Conservation (phyloP, 2,113 vertebrate genomes). For the Solenodon paradoxus region DNA sequence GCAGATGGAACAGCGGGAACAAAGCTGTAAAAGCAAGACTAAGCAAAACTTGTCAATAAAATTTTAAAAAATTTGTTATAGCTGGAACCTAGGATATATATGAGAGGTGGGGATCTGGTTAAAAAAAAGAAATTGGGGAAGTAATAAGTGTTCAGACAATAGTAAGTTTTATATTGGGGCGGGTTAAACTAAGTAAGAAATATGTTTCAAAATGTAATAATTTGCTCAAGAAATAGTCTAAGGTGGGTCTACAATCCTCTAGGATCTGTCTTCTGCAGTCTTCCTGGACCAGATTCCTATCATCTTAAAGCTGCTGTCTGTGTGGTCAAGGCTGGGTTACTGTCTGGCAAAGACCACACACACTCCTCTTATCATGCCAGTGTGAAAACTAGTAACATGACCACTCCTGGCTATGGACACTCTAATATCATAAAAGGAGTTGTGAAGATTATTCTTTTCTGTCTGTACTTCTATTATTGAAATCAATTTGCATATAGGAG, state of each 20-base stretch:
- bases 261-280: neutral
- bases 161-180: neutral
- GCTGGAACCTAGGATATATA: neutral
- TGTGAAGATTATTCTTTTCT: too few species aligned
- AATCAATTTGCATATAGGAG: neutral
- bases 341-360: neutral
- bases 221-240: neutral
- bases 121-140: neutral
- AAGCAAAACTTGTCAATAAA: neutral
- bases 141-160: neutral
- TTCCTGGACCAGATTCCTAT: neutral
- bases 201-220: neutral
- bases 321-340: neutral
- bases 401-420: neutral
- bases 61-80: neutral
- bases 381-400: neutral
- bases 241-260: neutral
- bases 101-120: neutral
- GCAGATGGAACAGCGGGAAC: too few species aligned
- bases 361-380: neutral
- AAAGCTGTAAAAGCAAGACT: neutral
- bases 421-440: neutral
- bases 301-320: neutral
- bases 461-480: neutral
- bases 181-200: neutral